Evolutionary conservation across 2,113 vertebrate genomes (phyloP).

Genomic region (Lepus europaeus): DNA sequence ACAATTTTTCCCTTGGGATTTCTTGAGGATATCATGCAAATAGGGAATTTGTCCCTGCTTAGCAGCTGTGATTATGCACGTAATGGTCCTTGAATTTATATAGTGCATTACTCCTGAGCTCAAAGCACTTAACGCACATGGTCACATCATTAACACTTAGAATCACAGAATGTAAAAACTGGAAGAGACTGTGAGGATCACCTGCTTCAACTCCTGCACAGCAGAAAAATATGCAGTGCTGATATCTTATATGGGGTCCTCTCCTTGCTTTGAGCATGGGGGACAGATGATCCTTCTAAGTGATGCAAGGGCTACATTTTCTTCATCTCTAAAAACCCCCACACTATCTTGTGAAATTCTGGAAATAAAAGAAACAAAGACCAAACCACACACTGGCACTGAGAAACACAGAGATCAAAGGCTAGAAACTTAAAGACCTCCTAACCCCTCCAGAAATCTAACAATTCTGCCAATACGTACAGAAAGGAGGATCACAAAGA

Average conservation of each 20-base stretch:
- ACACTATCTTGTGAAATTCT: neutral
- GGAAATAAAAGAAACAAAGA: neutral
- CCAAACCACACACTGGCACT: neutral
- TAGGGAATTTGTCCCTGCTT: constrained; percentile 74
- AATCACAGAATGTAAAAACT: constrained; percentile 68
- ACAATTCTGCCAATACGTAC: neutral
- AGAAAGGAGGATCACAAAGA: neutral
- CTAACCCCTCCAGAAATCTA: neutral
- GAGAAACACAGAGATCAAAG: neutral
- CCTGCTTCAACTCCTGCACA: constrained; percentile 37
- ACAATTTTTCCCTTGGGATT: constrained; percentile 51
- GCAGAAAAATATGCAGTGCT: neutral
- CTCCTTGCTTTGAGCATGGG: neutral
- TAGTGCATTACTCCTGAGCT: constrained; percentile 71
- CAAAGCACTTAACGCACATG: constrained; percentile 68
- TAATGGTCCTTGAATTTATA: constrained; percentile 83
- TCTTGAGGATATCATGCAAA: constrained; percentile 68
- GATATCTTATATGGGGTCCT: neutral
- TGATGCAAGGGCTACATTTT: neutral
- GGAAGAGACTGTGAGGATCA: constrained; percentile 30
- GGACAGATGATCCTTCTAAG: neutral
- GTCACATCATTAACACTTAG: constrained; percentile 74
- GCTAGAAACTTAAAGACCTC: neutral
- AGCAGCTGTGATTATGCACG: constrained; percentile 77
- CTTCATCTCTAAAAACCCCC: neutral